phyloP scores from a whole-genome alignment of 2,888 invertebrate species.

The Scotopteryx bipunctaria region DNA sequence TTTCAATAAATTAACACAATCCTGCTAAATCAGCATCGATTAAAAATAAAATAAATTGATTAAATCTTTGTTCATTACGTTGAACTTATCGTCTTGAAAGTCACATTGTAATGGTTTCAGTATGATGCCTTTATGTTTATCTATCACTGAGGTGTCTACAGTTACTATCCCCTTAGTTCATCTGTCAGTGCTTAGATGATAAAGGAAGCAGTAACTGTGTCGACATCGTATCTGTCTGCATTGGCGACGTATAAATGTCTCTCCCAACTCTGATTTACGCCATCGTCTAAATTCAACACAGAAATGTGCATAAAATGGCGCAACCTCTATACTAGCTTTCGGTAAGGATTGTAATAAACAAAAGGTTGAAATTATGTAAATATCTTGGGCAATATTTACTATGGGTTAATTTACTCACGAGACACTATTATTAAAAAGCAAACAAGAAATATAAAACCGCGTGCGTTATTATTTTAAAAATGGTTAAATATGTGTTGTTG shows the following conservation, averaged over 20 bases:
- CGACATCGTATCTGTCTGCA: conserved; percentile 26
- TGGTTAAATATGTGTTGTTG: too few relatives aligned
- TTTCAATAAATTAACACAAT: too few relatives aligned
- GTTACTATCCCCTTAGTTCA: conserved; percentile 7
- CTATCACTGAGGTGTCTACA: neutral
- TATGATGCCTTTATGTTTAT: conserved; percentile 2
- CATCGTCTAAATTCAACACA: conserved; percentile 21
- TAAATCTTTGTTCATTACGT: too few relatives aligned
- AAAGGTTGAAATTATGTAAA: too few relatives aligned
- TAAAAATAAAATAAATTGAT: too few relatives aligned
- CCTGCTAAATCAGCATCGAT: too few relatives aligned
- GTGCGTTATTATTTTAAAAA: too few relatives aligned
- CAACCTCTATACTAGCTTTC: conserved; percentile 15
- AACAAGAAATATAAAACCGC: too few relatives aligned
- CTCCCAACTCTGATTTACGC: conserved; percentile 32
- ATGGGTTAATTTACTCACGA: too few relatives aligned
- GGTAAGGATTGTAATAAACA: conserved; percentile 7
- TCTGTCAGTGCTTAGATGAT: conserved; percentile 25
- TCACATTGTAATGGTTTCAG: neutral
- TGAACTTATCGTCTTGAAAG: neutral
- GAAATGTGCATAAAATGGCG: conserved; percentile 24
- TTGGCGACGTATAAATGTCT: conserved; percentile 30
- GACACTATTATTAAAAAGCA: too few relatives aligned
- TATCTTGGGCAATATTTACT: too few relatives aligned
- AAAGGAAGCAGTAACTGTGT: conserved; percentile 25